Evolutionary conservation across 2,113 vertebrate genomes (phyloP), one percentile per base, ranked within the genome.

Genomic region (Tragelaphus strepsiceros): DNA sequence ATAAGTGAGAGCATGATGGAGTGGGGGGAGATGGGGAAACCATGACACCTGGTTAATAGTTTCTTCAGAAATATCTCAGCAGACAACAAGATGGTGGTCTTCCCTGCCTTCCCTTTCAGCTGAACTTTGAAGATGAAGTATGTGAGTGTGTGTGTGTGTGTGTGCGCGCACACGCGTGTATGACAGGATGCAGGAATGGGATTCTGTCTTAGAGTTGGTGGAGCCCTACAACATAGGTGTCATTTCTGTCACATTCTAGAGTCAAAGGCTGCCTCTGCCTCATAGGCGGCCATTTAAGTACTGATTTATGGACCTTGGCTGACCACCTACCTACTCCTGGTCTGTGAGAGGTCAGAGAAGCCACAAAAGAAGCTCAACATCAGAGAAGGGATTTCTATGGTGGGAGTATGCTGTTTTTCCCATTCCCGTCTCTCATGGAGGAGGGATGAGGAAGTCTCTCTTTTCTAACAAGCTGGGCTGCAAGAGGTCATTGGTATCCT

Each of bases 1-100:
- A 74, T 80, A 87, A 61, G 35, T 8, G 82, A 96, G 64, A 77
- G 49, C 35, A n/a, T 3, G 4, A 24, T 46, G 28, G 43, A 22
- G 7, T 2, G 0, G 26, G 22, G 13, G 30, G 7, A 43, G 24
- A 6, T 22, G 4, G 82, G 58, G 53, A 64, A 53, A 51, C n/a
- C 19, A 56, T 56, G 21, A 39, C 14, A 22, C 0, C 0, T 32
- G 51, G 54, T 86, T 89, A 84, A n/a, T 74, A 97, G 78, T 92
- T 91, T 82, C 62, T 97, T 98, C 94, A 98, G 97, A 89, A 95
- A 96, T 98, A 98, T 98, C 98, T 98, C 92, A 96, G 77, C 83
- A 81, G 91, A 80, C 61, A 80, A 24, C 21, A 86, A 92, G 49
- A 91, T 74, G 56, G 84, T 96, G n/a, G 49, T 96, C 17, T 97